phyloP scores from a whole-genome alignment of 2,113 vertebrate genomes.

The Rhynchomys soricoides region DNA sequence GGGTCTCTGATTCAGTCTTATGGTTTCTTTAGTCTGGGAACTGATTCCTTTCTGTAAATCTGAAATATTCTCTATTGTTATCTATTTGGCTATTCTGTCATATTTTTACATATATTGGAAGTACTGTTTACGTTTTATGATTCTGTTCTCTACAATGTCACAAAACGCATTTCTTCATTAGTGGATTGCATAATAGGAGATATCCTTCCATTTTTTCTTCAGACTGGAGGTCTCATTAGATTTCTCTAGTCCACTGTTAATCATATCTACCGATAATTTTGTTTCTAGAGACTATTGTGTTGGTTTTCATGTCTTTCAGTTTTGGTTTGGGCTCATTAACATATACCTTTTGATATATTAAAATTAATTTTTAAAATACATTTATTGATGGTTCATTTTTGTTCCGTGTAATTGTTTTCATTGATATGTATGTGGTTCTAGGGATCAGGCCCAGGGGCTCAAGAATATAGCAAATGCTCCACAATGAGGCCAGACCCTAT shows the following conservation, averaged over 20 bases:
- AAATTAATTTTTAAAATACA: neutral
- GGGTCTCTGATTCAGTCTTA: neutral
- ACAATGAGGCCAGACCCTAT: neutral
- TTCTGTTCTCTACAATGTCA: neutral
- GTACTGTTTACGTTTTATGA: neutral
- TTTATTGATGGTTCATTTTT: neutral
- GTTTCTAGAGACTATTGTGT: conserved; percentile 12
- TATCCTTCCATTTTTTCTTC: neutral
- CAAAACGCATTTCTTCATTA: neutral
- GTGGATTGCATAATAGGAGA: neutral
- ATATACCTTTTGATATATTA: neutral
- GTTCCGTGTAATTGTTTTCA: neutral
- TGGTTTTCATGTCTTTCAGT: neutral
- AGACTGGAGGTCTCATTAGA: neutral
- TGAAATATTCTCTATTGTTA: neutral
- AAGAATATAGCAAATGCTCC: too few relatives aligned
- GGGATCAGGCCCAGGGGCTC: neutral
- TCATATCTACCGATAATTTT: neutral
- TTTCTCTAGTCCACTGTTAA: neutral
- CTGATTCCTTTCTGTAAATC: neutral
- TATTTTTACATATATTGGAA: neutral
- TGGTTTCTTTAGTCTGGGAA: neutral
- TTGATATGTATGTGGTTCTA: neutral
- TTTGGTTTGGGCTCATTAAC: neutral
- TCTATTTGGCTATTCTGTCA: neutral